These are phyloP conservation scores for Argopecten irradians DNA, from an alignment of 1,140 invertebrate genomes.

Conservation along the genomic window DNA sequence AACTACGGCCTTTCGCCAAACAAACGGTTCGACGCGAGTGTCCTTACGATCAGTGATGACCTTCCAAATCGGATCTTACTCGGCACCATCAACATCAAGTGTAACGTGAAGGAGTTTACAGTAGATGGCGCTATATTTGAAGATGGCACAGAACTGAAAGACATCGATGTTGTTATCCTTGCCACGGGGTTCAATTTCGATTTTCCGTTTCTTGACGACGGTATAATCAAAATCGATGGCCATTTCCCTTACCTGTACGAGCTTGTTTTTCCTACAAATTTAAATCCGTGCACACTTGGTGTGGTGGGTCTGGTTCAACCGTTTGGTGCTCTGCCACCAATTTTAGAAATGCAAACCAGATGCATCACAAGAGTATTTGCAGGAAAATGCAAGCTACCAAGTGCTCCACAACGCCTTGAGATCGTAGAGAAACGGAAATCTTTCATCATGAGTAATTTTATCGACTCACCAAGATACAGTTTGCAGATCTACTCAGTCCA, in stretches of 20 bases:
- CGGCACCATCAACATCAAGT: conserved; percentile 76
- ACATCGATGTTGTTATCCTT: conserved; percentile 67
- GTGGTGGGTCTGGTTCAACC: conserved; percentile 80
- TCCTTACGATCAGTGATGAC: conserved; percentile 77
- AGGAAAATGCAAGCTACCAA: conserved; percentile 48
- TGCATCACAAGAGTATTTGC: conserved; percentile 65
- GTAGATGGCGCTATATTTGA: conserved; percentile 72
- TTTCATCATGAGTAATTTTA: conserved; percentile 49
- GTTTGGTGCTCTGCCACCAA: conserved; percentile 78
- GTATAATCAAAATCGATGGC: conserved; percentile 54
- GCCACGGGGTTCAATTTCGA: conserved; percentile 63
- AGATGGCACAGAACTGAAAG: conserved; percentile 68
- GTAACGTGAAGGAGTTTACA: conserved; percentile 69
- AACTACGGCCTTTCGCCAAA: conserved; percentile 57
- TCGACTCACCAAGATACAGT: conserved; percentile 54
- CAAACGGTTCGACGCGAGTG: conserved; percentile 50
- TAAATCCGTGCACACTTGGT: conserved; percentile 72
- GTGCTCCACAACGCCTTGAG: not conserved
- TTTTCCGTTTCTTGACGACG: conserved; percentile 65
- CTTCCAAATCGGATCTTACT: conserved; percentile 78
- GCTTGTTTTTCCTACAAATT: conserved; percentile 76
- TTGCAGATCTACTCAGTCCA: conserved; percentile 53
- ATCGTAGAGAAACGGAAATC: conserved; percentile 51
- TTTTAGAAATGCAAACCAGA: conserved; percentile 78
- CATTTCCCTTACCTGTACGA: conserved; percentile 78